Evolutionary conservation across 2,888 invertebrate genomes (phyloP).

Genomic region (Caenorhabditis sinica): DNA sequence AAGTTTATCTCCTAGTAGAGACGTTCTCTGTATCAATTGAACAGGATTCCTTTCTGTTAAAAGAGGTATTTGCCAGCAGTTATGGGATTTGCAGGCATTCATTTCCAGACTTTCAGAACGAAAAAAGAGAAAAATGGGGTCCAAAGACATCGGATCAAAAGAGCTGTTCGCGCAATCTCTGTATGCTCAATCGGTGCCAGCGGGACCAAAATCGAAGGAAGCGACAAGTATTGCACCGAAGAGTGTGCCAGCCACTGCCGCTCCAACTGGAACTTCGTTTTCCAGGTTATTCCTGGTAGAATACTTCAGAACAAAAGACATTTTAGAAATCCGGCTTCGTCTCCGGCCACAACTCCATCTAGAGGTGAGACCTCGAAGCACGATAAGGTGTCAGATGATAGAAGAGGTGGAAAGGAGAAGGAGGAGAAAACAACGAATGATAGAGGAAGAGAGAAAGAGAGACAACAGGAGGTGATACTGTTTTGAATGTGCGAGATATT

Average conservation of each 20-base stretch:
- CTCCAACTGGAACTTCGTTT: background rate
- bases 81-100: background rate
- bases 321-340: background rate
- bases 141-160: slow-evolving; percentile 11
- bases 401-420: slow-evolving; percentile 2
- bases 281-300: background rate
- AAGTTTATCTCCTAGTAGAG: too few relatives aligned
- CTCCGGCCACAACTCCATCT: slow-evolving; percentile 3
- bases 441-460: slow-evolving; percentile 13
- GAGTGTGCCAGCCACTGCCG: background rate
- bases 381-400: background rate
- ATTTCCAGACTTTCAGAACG: background rate
- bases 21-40: background rate
- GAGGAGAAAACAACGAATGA: slow-evolving; percentile 12
- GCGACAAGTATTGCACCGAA: slow-evolving; percentile 11
- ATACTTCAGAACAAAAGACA: background rate
- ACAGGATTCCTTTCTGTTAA: slow-evolving; percentile 23
- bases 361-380: background rate
- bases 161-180: slow-evolving; percentile 13
- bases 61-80: background rate
- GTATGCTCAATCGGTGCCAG: slow-evolving; percentile 4
- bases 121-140: slow-evolving; percentile 20
- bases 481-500: background rate
- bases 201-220: background rate
- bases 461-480: background rate